These are phyloP conservation scores for Mastomys coucha DNA, from an alignment of 2,113 vertebrate species.

Conservation along the genomic window DNA sequence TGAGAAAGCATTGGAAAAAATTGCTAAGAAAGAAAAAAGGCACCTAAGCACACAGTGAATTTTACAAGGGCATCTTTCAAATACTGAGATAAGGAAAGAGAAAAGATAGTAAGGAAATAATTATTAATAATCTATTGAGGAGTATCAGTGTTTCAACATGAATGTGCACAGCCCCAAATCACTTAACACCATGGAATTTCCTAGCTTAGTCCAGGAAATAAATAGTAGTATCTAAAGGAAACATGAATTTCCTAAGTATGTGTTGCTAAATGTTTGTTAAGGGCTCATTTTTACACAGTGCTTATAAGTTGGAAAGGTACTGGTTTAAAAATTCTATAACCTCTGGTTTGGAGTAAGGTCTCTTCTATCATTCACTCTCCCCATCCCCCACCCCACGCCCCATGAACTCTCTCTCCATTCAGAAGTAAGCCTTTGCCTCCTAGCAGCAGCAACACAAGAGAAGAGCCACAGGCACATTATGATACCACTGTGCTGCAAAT, in stretches of 20 bases:
- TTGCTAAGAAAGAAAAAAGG: neutral
- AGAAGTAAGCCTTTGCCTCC: neutral
- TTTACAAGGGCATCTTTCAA: conserved; percentile 24
- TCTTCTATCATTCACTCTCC: neutral
- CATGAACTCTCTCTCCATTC: neutral
- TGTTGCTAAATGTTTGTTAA: neutral
- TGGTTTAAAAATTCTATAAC: conserved; percentile 2
- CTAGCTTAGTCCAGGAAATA: neutral
- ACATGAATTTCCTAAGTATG: neutral
- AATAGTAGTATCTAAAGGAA: neutral
- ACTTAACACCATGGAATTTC: neutral
- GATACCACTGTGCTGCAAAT: neutral
- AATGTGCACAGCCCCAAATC: neutral
- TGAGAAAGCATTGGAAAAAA: neutral
- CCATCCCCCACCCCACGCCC: neutral
- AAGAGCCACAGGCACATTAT: neutral
- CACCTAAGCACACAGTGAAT: neutral
- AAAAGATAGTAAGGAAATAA: neutral
- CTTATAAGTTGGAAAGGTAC: neutral
- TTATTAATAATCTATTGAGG: neutral
- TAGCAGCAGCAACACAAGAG: neutral
- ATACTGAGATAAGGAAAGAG: neutral
- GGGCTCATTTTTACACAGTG: neutral
- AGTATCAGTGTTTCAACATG: conserved; percentile 37
- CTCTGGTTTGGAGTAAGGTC: neutral